Conservation (phyloP, 2,888 invertebrate genomes). For the Buathra laborator region DNA sequence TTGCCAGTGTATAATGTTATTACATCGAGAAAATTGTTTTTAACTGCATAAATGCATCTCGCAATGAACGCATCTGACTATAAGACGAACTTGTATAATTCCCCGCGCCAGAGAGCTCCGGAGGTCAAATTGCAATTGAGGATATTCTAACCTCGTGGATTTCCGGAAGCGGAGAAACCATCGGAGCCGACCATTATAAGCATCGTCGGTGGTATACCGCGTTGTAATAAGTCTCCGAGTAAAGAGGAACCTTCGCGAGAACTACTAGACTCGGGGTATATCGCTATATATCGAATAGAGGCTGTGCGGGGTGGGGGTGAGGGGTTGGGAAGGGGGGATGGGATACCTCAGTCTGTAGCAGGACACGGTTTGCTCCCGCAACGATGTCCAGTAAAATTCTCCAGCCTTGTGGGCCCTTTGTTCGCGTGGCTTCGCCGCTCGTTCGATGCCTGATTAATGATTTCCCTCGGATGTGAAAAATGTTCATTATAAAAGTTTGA, state of each 20-base stretch:
- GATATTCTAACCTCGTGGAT: background rate
- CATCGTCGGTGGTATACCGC: constrained; percentile 7
- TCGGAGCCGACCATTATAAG: too few relatives aligned
- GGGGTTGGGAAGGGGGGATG: background rate
- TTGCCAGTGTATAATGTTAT: background rate
- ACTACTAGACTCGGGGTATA: constrained; percentile 23
- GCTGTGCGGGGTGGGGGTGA: too few relatives aligned
- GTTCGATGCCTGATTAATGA: constrained; percentile 79
- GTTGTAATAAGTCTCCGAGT: constrained; percentile 35
- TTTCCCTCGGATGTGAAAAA: constrained; percentile 71
- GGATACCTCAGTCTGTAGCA: constrained; percentile 27
- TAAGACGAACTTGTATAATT: too few relatives aligned
- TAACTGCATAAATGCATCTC: too few relatives aligned
- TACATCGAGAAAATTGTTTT: background rate
- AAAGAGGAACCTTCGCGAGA: constrained; percentile 39
- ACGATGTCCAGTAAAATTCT: constrained; percentile 49
- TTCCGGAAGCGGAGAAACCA: too few relatives aligned
- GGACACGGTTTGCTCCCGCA: constrained; percentile 41
- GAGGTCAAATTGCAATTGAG: too few relatives aligned
- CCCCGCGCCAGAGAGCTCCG: too few relatives aligned
- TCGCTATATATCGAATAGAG: constrained; percentile 29
- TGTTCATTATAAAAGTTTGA: constrained; percentile 79
- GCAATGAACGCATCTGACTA: too few relatives aligned
- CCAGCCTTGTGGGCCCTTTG: constrained; percentile 67
- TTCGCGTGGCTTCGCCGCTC: constrained; percentile 67